phyloP scores from a whole-genome alignment of 2,113 vertebrate genomes.

The Kobus ellipsiprymnus region DNA sequence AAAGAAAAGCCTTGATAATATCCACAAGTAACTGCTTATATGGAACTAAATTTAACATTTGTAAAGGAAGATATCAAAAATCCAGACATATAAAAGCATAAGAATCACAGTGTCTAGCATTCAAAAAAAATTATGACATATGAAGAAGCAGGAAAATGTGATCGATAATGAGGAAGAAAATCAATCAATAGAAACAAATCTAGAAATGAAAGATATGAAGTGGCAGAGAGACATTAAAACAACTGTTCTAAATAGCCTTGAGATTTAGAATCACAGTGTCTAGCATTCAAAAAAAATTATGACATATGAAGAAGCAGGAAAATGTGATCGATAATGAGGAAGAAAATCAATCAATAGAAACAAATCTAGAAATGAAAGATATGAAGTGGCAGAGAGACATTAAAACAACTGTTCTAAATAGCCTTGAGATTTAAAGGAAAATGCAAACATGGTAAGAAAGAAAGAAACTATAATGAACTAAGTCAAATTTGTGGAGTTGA shows the following conservation, averaged over 20 bases:
- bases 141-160: not conserved
- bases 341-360: not conserved
- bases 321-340: not conserved
- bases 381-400: not conserved
- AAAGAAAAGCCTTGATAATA: not conserved
- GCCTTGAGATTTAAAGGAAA: not conserved
- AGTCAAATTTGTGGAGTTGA: not conserved
- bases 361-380: not conserved
- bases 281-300: not conserved
- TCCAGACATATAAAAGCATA: not conserved
- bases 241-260: not conserved
- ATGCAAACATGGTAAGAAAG: not conserved
- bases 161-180: not conserved
- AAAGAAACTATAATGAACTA: not conserved
- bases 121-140: not conserved
- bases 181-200: not conserved
- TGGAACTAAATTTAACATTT: not conserved
- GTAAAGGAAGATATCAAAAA: not conserved
- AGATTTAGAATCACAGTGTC: not conserved
- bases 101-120: not conserved
- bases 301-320: not conserved
- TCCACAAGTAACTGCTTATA: not conserved
- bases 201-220: not conserved
- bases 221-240: not conserved
- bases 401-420: not conserved